Conservation (phyloP, 2,797 vertebrate species). For the Stomatorhinus walkeri region DNA sequence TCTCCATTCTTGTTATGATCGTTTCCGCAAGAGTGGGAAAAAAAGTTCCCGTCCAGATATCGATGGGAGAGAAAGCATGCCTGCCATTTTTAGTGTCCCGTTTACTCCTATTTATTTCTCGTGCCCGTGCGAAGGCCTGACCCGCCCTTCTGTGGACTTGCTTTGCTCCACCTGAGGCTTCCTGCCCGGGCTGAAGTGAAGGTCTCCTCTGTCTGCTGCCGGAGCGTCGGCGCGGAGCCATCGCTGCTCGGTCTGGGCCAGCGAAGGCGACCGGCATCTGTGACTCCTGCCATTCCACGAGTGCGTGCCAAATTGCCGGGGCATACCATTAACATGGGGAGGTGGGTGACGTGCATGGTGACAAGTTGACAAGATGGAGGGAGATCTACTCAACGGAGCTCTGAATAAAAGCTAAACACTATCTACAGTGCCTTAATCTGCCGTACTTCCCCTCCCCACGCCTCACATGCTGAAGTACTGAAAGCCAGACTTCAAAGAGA, state of each 20-base stretch:
- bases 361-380: not conserved
- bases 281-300: constrained; percentile 39
- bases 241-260: constrained; percentile 40
- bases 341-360: not conserved
- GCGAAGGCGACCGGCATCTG: constrained; percentile 34
- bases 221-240: constrained; percentile 47
- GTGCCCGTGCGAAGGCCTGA: constrained; percentile 23
- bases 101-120: constrained; percentile 28
- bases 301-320: not conserved
- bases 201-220: constrained; percentile 45
- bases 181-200: constrained; percentile 51
- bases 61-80: not conserved
- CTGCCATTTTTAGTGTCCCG: constrained; percentile 34
- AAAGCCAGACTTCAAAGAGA: not conserved
- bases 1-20: constrained; percentile 46
- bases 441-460: not conserved
- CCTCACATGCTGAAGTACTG: not conserved
- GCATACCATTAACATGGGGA: not conserved
- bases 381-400: not conserved
- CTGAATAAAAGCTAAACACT: not conserved
- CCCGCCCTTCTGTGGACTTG: constrained; percentile 28
- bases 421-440: not conserved
- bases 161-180: constrained; percentile 34
- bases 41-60: not conserved
- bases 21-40: constrained; percentile 35